Evolutionary conservation across 2,113 vertebrate species (phyloP), one percentile per base, ranked within the genome.

Genomic region (Antechinus stuartii): DNA sequence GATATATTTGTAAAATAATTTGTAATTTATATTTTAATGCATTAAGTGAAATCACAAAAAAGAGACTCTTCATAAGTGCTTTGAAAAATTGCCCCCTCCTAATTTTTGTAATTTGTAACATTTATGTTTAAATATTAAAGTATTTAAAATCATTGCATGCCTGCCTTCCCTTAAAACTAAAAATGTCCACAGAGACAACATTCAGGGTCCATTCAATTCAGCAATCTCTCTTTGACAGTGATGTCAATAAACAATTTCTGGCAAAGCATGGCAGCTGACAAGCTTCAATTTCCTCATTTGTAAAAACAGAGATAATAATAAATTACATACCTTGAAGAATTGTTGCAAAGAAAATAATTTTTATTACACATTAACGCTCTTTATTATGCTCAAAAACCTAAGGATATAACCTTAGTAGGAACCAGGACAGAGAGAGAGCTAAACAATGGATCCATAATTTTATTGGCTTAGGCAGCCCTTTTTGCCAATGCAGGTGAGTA

Each of bases 21-120:
- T 92, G 2, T 35, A 97, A 61, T 54, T 76, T n/a, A 54, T 23
- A n/a, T 56, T 92, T 95, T 90, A 95, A 68, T 93, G 42, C 50
- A 12, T 35, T 92, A 94, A 90, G 8, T 49, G 89, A 90, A 49
- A 93, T 8, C 54, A 90, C 42, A 56, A 12, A 95, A 84, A 92
- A 12, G 8, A 91, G 47, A 8, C 49, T 55, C 50, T 89, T 1
- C 24, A 30, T 42, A 93, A 92, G 23, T 84, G 68, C 90, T 50
- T 46, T 61, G 27, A 61, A 61, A 96, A 10, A 30, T 42, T 1
- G 27, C 55, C 90, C 19, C 46, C 12, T 16, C 68, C 42, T 9
- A 90, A 90, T 61, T 95, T 95, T 91, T n/a, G 16, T 84, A 42
- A 84, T 42, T 42, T 84, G 5, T 42, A 42, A 84, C 19, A 42